Evolutionary conservation across 2,888 invertebrate genomes (phyloP).

Genomic region (Nomada fucata): DNA sequence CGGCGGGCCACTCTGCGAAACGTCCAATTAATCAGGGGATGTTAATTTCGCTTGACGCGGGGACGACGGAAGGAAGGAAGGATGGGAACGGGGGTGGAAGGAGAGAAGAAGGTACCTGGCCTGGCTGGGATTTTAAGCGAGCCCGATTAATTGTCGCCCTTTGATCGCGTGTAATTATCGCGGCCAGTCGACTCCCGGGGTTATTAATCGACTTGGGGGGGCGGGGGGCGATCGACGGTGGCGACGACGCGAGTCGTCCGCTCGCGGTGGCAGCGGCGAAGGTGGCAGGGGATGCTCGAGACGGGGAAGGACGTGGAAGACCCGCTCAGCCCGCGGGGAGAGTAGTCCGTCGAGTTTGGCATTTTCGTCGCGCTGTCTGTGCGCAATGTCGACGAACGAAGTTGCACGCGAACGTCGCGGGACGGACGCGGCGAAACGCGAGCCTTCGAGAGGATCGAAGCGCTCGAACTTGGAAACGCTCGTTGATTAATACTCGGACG

Average conservation of each 20-base stretch:
- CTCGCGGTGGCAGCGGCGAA: too few species aligned
- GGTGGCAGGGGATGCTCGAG: too few species aligned
- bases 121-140: slow-evolving; percentile 48
- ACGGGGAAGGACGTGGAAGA: neutral
- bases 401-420: too few species aligned
- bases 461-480: too few species aligned
- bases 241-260: neutral
- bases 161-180: slow-evolving; percentile 57
- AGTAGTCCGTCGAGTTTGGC: too few species aligned
- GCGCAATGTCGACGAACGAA: too few species aligned
- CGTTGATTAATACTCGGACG: too few species aligned
- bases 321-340: too few species aligned
- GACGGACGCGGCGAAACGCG: too few species aligned
- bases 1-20: slow-evolving; percentile 55
- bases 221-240: neutral
- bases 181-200: slow-evolving; percentile 5
- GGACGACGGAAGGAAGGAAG: neutral
- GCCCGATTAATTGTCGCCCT: slow-evolving; percentile 52
- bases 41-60: slow-evolving; percentile 56
- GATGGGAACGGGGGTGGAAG: neutral
- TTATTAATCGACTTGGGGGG: slow-evolving; percentile 43
- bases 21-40: slow-evolving; percentile 68
- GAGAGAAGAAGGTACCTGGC: neutral
- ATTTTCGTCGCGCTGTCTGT: too few species aligned
- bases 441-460: too few species aligned